These are phyloP conservation scores for Calliopsis andreniformis DNA, from an alignment of 1,140 invertebrate genomes.

Conservation along the genomic window DNA sequence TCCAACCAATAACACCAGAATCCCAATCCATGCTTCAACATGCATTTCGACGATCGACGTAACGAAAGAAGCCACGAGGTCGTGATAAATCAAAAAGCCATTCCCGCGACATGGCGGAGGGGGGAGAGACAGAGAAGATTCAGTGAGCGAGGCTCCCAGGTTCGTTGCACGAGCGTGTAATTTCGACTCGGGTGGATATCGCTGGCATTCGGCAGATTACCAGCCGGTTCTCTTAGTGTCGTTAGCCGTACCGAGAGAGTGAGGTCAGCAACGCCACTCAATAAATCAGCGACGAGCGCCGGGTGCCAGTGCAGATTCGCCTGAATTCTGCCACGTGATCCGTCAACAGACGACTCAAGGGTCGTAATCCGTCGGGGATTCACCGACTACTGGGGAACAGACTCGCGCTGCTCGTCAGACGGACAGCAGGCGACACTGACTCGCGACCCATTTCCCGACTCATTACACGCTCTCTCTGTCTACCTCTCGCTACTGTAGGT, in stretches of 20 bases:
- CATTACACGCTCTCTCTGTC: background rate
- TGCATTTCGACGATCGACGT: background rate
- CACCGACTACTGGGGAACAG: constrained; percentile 2
- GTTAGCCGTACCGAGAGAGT: constrained; percentile 58
- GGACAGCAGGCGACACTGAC: constrained; percentile 3
- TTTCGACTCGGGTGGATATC: constrained; percentile 52
- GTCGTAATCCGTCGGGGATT: constrained; percentile 6
- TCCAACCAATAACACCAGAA: too few species aligned
- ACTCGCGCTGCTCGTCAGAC: background rate
- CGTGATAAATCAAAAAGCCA: background rate
- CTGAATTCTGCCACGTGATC: constrained; percentile 61
- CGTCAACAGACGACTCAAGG: constrained; percentile 46
- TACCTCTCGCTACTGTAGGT: background rate
- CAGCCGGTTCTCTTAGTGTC: constrained; percentile 44
- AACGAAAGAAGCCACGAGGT: background rate
- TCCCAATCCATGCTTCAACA: too few species aligned
- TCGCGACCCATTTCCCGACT: constrained; percentile 18
- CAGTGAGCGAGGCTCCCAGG: constrained; percentile 13
- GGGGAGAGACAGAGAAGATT: background rate
- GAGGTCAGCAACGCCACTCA: constrained; percentile 59
- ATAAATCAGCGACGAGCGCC: constrained; percentile 55
- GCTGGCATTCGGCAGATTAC: constrained; percentile 54
- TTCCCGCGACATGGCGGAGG: background rate
- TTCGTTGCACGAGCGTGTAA: constrained; percentile 52
- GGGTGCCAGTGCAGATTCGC: constrained; percentile 39